Evolutionary conservation across 1,140 invertebrate species (phyloP), one percentile per base, ranked within the genome.

Genomic region (Scylla paramamosain): DNA sequence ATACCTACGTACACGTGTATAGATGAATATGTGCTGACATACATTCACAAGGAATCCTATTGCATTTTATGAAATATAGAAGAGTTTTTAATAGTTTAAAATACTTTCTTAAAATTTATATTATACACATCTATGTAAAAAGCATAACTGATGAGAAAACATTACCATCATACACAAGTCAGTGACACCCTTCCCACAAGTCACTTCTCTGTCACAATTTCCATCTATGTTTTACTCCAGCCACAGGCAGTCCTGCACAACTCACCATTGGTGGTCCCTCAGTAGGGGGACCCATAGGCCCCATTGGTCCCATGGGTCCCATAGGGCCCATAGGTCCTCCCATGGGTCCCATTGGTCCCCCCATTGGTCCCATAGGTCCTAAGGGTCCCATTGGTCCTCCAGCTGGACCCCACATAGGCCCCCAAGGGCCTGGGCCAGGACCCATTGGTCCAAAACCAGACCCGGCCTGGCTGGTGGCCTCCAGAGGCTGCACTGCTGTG

Each of bases 321-420:
- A 96, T 96, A 46, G 96, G 96, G 48, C 96, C 96, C 14, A 93
- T 91, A 29, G 92, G 82, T 10, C 92, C 91, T 82, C 95, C 94
- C 94, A 96, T 96, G 16, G 95, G 95, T 87, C 95, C 95, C 94
- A 96, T 96, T 39, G 95, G 95, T 32, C 96, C 96, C n/a, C 97
- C 97, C 94, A 97, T 97, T 10, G 97, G 96, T 97, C 98, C 97
- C 97, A 98, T 97, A 8, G 97, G 97, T 96, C 97, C 97, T 14
- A 97, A 97, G 97, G 96, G 97, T 96, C 96, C 96, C 93, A 96
- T 96, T 1, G 96, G 96, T 67, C 94, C 94, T 87, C 95, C 96
- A 88, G 94, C 93, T 45, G 95, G 93, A 29, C 95, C 95, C 92
- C 96, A 95, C 96, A 96, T 96, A 2, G 96, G 96, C 12, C 95